These are phyloP conservation scores for Cryptus viduatorius DNA, from an alignment of 2,888 invertebrate genomes.

Conservation along the genomic window DNA sequence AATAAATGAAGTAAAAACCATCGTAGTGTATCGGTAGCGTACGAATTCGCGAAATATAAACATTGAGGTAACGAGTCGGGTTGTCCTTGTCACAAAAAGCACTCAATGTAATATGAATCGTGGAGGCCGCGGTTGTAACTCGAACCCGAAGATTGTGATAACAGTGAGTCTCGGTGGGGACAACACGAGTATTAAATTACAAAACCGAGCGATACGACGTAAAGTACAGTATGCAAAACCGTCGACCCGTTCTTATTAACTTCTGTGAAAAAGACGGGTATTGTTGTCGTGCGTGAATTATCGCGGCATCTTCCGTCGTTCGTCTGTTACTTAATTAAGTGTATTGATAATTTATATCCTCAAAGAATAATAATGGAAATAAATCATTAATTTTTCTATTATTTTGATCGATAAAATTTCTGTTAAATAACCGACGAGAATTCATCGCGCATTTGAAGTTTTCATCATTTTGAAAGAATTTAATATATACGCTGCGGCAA, in stretches of 20 bases:
- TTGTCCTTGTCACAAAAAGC: constrained; percentile 21
- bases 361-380: not conserved
- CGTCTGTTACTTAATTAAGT: not conserved
- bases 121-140: constrained; percentile 49
- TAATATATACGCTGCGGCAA: no score
- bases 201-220: constrained; percentile 10
- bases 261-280: not conserved
- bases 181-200: constrained; percentile 29
- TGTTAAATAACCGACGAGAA: not conserved
- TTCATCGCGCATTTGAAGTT: not conserved
- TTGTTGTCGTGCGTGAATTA: constrained; percentile 4
- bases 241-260: not conserved
- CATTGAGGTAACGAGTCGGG: not conserved
- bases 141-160: constrained; percentile 42
- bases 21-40: not conserved
- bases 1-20: not conserved
- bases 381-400: not conserved
- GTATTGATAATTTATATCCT: not conserved
- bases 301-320: not conserved
- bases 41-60: not conserved
- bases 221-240: not conserved
- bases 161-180: constrained; percentile 2
- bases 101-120: constrained; percentile 41
- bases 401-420: no score
- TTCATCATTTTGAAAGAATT: no score